Evolutionary conservation across 1,140 invertebrate species (phyloP).

Genomic region (Agraylea sexmaculata): DNA sequence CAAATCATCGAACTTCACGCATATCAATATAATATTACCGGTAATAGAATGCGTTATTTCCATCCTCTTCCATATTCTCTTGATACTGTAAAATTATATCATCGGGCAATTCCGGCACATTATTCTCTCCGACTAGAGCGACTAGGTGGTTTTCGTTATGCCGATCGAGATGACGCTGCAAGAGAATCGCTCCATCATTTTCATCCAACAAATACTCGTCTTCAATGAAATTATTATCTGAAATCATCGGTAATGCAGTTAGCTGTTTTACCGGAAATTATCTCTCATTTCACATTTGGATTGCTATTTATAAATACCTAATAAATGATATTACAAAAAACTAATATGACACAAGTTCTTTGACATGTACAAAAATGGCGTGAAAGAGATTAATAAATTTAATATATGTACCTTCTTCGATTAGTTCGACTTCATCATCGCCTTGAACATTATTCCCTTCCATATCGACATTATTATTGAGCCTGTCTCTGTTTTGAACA

Average conservation of each 20-base stretch:
- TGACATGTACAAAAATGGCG: not conserved
- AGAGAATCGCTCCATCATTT: constrained; percentile 4
- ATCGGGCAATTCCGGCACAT: not conserved
- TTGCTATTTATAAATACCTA: constrained; percentile 5
- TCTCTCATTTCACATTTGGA: not conserved
- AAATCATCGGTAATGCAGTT: not conserved
- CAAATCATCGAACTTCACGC: too few relatives aligned
- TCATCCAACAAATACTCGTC: constrained; percentile 11
- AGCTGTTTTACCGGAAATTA: not conserved
- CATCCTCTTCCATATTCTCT: constrained; percentile 12
- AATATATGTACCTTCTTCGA: constrained; percentile 1
- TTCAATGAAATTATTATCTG: constrained; percentile 3
- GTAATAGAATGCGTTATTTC: constrained; percentile 8
- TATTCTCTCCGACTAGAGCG: not conserved
- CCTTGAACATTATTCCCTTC: constrained; percentile 14
- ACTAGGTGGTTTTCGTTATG: constrained; percentile 15
- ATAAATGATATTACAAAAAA: not conserved
- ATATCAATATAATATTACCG: too few relatives aligned
- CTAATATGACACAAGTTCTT: not conserved
- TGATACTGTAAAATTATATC: constrained; percentile 11
- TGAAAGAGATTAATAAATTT: not conserved
- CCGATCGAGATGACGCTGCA: constrained; percentile 10
- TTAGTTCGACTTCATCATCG: not conserved
- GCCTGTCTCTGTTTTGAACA: constrained; percentile 6
- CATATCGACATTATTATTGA: constrained; percentile 16